phyloP scores from a whole-genome alignment of 2,113 vertebrate genomes.

The Poeciliopsis retropinna region DNA sequence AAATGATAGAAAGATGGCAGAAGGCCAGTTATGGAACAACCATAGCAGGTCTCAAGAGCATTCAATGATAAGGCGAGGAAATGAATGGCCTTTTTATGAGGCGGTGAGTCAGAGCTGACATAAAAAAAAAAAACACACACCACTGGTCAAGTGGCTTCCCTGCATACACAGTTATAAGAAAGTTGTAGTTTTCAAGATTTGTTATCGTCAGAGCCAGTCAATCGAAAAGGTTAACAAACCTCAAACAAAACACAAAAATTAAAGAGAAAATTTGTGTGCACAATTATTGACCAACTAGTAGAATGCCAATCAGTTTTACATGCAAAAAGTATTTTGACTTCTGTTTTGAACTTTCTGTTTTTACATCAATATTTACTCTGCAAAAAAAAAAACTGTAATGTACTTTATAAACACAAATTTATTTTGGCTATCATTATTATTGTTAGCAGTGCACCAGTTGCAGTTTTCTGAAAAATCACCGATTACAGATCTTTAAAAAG shows the following conservation, averaged over 20 bases:
- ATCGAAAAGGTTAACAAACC: no score
- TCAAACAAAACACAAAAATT: background rate
- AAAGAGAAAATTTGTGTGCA: background rate
- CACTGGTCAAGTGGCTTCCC: background rate
- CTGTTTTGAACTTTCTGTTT: no score
- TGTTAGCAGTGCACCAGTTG: no score
- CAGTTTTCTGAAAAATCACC: no score
- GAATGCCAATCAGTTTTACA: no score
- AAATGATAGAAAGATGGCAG: conserved; percentile 6
- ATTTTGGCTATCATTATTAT: no score
- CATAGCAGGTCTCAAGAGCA: background rate
- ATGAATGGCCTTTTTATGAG: background rate
- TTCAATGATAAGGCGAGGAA: background rate
- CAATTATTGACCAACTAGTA: no score
- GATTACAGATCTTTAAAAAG: no score
- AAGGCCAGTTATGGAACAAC: background rate
- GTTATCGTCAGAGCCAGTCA: background rate
- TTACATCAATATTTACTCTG: no score
- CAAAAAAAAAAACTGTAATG: no score
- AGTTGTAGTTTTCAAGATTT: background rate
- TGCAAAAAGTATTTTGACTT: no score
- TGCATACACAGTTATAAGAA: background rate
- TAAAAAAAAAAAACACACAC: background rate
- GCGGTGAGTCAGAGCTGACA: conserved; percentile 1
- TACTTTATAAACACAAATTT: no score